phyloP scores from a whole-genome alignment of 2,113 vertebrate species.

The Eclectus roratus region DNA sequence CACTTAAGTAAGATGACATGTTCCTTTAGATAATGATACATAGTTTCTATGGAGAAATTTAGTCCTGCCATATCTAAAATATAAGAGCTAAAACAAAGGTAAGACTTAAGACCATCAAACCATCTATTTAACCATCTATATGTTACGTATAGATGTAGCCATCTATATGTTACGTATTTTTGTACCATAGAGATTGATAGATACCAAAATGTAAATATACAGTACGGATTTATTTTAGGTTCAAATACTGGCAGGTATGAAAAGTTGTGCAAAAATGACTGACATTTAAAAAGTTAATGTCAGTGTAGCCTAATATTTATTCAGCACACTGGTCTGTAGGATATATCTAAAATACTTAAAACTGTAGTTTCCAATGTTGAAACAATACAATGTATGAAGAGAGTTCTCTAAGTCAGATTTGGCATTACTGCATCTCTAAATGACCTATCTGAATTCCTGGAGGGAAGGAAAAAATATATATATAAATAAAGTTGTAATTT shows the following conservation, averaged over 20 bases:
- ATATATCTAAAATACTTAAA: not conserved
- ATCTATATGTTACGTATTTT: not conserved
- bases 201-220: not conserved
- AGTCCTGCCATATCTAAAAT: not conserved
- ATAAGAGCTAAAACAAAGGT: not conserved
- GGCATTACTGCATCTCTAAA: not conserved
- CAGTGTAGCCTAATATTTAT: not conserved
- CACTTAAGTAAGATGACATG: not conserved
- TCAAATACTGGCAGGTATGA: not conserved
- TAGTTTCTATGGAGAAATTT: not conserved
- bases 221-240: not conserved
- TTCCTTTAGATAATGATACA: not conserved
- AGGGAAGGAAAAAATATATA: not conserved
- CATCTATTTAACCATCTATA: not conserved
- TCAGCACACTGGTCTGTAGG: not conserved
- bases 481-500: not conserved
- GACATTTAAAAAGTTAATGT: not conserved
- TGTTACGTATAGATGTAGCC: not conserved
- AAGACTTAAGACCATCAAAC: not conserved
- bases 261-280: not conserved
- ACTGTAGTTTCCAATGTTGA: not conserved
- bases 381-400: not conserved
- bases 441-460: not conserved
- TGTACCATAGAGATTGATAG: not conserved
- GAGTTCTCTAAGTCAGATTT: not conserved